Evolutionary conservation across 2,888 invertebrate genomes (phyloP), one percentile per base, ranked within the genome.

Genomic region (Orthosia incerta): DNA sequence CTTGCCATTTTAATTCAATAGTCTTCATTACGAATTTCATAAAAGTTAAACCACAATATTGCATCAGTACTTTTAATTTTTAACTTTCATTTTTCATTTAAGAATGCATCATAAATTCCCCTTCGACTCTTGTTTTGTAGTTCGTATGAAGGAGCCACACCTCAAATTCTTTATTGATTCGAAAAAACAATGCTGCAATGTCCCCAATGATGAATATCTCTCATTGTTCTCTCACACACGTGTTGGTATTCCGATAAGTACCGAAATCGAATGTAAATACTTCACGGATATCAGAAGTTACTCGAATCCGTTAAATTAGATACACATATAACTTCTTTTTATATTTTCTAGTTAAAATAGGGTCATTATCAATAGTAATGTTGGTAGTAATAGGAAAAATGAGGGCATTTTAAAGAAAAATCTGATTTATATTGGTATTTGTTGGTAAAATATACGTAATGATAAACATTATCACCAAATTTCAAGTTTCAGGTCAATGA

Each of bases 221-320:
- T 45, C 50, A 79, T 75, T 82, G 70, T 83, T 68, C 76, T 71
- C 63, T 11, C 18, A 39, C 56, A 59, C 50, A 62, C 82, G 76
- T 82, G 84, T 64, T 65, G 82, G 76, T 64, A 79, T 78, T 77
- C 68, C 46, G 39, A 57, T 75, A 63, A 71, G 74, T 60, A 82
- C 83, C 74, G 23, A 65, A 64, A 70, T 39, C 60, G 76, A 88
- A 89, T 84, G 76, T 77, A 74, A 82, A 85, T 53, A 74, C n/a
- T 69, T 53, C 4, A 69, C 46, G 70, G 64, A 39, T 12, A 55
- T 56, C 15, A 51, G 60, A 61, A 62, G 63, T 57, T 55, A 23
- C 2, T 51, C 31, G 2, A 2, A n/a, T 73, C 2, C 0, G 16
- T 62, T n/a, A 39, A 55, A 23, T 46, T 26, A n/a, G n/a, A 15